Conservation (phyloP, 1,140 invertebrate species). For the Halesus radiatus region DNA sequence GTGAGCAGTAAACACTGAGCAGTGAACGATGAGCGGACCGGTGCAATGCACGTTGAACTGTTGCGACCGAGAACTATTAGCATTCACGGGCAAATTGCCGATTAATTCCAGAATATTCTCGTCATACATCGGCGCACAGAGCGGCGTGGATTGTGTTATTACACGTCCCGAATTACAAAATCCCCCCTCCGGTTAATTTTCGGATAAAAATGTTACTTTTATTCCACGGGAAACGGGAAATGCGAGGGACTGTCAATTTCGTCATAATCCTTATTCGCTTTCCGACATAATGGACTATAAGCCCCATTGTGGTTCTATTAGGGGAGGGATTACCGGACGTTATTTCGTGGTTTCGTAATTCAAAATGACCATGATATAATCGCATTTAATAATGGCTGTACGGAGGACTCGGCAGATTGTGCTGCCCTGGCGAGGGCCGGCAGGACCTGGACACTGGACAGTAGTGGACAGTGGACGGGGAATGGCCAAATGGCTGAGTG, state of each 20-base stretch:
- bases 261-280: not conserved
- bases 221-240: not conserved
- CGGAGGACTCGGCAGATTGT: not conserved
- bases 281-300: slow-evolving; percentile 12
- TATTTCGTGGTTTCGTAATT: slow-evolving; percentile 14
- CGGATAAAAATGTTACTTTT: not conserved
- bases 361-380: not conserved
- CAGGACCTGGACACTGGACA: not conserved
- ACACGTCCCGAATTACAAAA: too few relatives aligned
- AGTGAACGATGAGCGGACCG: too few relatives aligned
- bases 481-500: not conserved
- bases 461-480: not conserved
- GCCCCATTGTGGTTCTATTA: not conserved
- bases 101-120: too few relatives aligned
- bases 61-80: too few relatives aligned
- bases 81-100: too few relatives aligned
- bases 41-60: too few relatives aligned
- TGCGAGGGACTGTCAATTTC: not conserved
- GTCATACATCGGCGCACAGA: too few relatives aligned
- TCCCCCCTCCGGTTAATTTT: not conserved
- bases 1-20: too few relatives aligned
- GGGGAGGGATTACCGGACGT: not conserved
- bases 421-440: too few relatives aligned
- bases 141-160: too few relatives aligned
- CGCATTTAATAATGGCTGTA: slow-evolving; percentile 9